Evolutionary conservation across 2,888 invertebrate species (phyloP).

Genomic region (Thera britannica): DNA sequence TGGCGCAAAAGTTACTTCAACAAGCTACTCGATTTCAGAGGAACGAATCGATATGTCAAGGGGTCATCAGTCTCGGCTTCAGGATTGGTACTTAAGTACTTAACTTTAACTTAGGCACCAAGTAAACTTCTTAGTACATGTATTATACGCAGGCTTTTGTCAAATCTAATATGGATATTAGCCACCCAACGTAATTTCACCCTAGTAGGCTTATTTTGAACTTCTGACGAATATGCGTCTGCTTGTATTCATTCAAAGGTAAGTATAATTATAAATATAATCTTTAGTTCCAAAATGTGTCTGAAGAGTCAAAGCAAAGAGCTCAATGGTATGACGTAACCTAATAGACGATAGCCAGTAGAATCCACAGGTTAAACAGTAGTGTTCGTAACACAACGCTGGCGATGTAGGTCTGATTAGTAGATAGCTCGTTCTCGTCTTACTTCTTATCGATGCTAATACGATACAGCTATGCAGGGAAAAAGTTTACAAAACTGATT

Average conservation of each 20-base stretch:
- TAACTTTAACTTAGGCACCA: neutral
- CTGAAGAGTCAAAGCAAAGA: neutral
- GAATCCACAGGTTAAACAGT: constrained; percentile 50
- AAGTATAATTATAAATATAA: too few relatives aligned
- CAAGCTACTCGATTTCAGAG: neutral
- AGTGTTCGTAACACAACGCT: constrained; percentile 54
- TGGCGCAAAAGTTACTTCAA: neutral
- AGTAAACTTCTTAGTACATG: too few relatives aligned
- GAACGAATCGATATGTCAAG: neutral
- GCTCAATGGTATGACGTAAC: constrained; percentile 64
- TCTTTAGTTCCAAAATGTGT: neutral
- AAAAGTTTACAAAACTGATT: constrained; percentile 27
- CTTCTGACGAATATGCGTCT: neutral
- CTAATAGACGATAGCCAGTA: constrained; percentile 33
- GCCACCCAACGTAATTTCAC: too few relatives aligned
- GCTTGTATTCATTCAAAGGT: neutral
- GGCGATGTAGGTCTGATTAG: constrained; percentile 67
- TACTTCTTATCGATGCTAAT: constrained; percentile 44
- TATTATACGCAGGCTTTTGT: too few relatives aligned
- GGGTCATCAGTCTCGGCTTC: neutral
- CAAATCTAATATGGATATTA: too few relatives aligned
- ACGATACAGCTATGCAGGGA: constrained; percentile 27
- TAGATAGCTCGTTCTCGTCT: constrained; percentile 46
- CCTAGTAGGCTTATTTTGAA: neutral
- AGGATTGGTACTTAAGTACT: neutral